Conservation (phyloP, 2,113 vertebrate genomes). For the Daphoenositta chrysoptera region DNA sequence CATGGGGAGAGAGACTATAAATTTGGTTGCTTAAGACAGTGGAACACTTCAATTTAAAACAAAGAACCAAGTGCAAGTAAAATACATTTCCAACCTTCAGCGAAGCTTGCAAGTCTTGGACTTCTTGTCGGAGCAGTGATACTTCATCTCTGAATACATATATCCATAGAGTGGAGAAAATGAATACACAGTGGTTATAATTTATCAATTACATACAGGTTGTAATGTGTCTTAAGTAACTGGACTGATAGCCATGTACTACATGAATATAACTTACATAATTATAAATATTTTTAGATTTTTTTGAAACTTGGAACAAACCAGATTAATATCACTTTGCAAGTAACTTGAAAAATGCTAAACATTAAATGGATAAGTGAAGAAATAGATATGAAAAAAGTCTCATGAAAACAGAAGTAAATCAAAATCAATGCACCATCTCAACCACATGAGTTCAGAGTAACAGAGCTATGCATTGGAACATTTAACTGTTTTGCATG, state of each 20-base stretch:
- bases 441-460: not conserved
- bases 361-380: not conserved
- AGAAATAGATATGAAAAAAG: not conserved
- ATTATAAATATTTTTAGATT: not conserved
- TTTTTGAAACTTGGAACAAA: not conserved
- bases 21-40: constrained; percentile 11
- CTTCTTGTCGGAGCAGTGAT: constrained; percentile 88
- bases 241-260: not conserved
- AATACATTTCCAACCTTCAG: constrained; percentile 83
- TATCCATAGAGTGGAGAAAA: constrained; percentile 24
- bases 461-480: not conserved
- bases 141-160: constrained; percentile 84
- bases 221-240: not conserved
- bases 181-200: constrained; percentile 29
- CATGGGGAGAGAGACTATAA: not conserved
- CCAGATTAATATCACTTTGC: not conserved
- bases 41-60: constrained; percentile 22
- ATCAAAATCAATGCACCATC: not conserved
- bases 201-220: not conserved
- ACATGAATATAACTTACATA: not conserved
- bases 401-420: not conserved
- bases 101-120: constrained; percentile 91
- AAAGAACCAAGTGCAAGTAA: constrained; percentile 38
- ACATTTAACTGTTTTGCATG: not conserved
- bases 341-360: not conserved